These are phyloP conservation scores for Leiothrix lutea DNA, from an alignment of 2,113 vertebrate species.

Conservation along the genomic window DNA sequence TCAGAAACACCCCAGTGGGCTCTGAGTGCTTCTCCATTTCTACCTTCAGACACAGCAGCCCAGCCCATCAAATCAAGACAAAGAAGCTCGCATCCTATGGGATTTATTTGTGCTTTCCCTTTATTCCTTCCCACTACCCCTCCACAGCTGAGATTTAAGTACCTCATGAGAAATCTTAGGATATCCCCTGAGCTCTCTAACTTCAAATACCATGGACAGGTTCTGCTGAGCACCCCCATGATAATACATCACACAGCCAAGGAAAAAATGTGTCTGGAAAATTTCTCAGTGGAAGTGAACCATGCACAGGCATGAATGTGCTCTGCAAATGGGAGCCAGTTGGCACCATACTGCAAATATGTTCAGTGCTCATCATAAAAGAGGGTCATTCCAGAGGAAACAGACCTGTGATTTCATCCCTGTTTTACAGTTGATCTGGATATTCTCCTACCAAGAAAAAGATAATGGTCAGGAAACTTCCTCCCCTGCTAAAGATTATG, in stretches of 20 bases:
- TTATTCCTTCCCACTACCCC: not conserved
- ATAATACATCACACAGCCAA: not conserved
- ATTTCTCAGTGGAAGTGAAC: not conserved
- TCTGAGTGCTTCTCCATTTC: not conserved
- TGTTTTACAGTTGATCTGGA: not conserved
- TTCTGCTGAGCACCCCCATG: not conserved
- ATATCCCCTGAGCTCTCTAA: not conserved
- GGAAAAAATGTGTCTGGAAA: not conserved
- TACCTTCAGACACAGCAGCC: not conserved
- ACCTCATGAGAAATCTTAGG: fast-evolving
- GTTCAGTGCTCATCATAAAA: not conserved
- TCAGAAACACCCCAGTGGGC: not conserved
- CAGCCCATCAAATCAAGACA: not conserved
- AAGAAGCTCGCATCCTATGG: too few species aligned
- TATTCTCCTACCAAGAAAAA: not conserved
- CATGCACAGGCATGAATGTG: not conserved
- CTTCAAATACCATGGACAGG: not conserved
- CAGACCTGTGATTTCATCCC: not conserved
- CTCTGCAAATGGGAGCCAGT: not conserved
- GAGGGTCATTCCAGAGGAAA: not conserved
- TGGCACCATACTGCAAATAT: not conserved
- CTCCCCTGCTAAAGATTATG: not conserved
- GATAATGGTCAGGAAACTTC: not conserved
- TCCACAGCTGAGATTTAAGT: not conserved
- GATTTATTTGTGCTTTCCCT: not conserved